A percentile compares a stretch with the other conserved stretches of the same genome.
Evolutionary conservation across 2,113 vertebrate species (phyloP).

Genomic region (Python bivittatus): DNA sequence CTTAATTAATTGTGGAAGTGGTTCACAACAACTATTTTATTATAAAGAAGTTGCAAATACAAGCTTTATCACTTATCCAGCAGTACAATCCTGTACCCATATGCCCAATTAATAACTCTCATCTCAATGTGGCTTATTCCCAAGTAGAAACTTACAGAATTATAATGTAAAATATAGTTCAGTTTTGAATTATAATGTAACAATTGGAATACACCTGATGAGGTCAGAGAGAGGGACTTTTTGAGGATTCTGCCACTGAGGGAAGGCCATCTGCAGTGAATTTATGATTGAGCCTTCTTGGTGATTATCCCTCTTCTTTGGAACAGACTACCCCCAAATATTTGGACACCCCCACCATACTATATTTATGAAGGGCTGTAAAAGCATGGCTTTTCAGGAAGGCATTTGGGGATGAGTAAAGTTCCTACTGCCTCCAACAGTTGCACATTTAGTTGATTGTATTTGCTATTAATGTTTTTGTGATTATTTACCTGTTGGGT

Average conservation of each 20-base stretch:
- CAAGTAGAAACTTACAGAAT: background rate
- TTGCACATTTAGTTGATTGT: too few relatives aligned
- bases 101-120: background rate
- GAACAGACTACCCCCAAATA: background rate
- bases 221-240: background rate
- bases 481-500: too few relatives aligned
- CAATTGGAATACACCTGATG: background rate
- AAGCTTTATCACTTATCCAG: background rate
- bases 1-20: background rate
- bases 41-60: slow-evolving; percentile 8
- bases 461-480: too few relatives aligned
- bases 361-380: too few relatives aligned
- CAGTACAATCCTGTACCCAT: background rate
- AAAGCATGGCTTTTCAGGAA: too few relatives aligned
- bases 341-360: too few relatives aligned
- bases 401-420: too few relatives aligned
- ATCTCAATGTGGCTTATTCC: background rate
- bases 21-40: background rate
- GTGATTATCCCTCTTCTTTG: background rate
- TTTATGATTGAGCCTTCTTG: background rate
- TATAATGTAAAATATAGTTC: background rate
- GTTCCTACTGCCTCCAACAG: too few relatives aligned
- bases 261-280: background rate
- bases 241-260: background rate
- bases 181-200: background rate